Evolutionary conservation across 2,888 invertebrate genomes (phyloP).

Genomic region (Melanostoma scalare): DNA sequence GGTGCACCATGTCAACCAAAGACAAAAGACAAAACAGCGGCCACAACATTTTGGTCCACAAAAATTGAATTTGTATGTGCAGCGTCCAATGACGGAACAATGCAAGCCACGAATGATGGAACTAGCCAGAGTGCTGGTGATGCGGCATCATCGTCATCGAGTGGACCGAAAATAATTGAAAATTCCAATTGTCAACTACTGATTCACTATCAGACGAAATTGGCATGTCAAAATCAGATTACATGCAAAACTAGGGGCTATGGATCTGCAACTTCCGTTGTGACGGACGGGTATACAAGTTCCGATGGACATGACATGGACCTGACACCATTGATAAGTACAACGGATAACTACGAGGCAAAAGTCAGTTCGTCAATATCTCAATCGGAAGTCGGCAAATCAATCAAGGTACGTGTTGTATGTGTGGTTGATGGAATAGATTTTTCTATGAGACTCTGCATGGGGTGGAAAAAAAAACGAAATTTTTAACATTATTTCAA

Average conservation of each 20-base stretch:
- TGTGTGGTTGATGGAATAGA: constrained; percentile 23
- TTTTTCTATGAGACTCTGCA: constrained; percentile 40
- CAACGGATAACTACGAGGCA: constrained; percentile 80
- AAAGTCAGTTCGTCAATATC: constrained; percentile 76
- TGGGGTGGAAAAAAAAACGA: constrained; percentile 14
- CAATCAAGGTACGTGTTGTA: constrained; percentile 77
- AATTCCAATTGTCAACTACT: constrained; percentile 81
- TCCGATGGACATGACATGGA: constrained; percentile 77
- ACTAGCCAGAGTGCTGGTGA: constrained; percentile 41
- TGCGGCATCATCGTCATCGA: constrained; percentile 64
- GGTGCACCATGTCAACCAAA: constrained; percentile 77
- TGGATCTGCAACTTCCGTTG: constrained; percentile 74
- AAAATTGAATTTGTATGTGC: constrained; percentile 82
- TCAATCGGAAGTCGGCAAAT: constrained; percentile 76
- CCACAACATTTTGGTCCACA: constrained; percentile 79
- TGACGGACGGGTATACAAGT: constrained; percentile 73
- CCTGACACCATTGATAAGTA: constrained; percentile 81
- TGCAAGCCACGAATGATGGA: constrained; percentile 40
- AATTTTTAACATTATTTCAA: constrained; percentile 51
- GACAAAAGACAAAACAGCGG: constrained; percentile 55
- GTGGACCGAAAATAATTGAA: constrained; percentile 80
- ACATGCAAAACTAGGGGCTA: constrained; percentile 78
- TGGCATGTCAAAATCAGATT: constrained; percentile 81
- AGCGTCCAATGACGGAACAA: constrained; percentile 62
- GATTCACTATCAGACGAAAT: constrained; percentile 81